phyloP scores from a whole-genome alignment of 2,888 invertebrate genomes.

The Nezara viridula region DNA sequence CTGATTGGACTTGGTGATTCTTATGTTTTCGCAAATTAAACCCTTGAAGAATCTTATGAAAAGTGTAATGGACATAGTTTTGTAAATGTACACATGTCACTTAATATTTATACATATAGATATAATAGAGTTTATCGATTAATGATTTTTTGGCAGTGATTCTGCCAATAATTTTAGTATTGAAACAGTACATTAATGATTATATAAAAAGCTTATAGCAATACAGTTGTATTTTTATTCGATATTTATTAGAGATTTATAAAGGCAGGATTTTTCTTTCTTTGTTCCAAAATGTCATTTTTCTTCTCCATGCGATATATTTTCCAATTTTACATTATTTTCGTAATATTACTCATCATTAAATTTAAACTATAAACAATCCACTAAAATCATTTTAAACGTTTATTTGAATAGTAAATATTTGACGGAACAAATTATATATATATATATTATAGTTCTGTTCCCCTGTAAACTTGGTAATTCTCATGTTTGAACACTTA shows the following conservation, averaged over 20 bases:
- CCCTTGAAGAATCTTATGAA: not conserved
- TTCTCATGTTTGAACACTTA: not conserved
- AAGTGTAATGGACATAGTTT: not conserved
- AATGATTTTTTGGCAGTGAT: not conserved
- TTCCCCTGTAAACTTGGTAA: not conserved
- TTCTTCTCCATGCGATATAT: not conserved
- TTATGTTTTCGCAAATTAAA: not conserved
- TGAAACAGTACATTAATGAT: not conserved
- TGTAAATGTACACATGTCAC: slow-evolving; percentile 15
- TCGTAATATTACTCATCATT: not conserved
- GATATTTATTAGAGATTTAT: not conserved
- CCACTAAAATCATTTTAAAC: not conserved
- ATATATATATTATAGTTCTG: too few relatives aligned
- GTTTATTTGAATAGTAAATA: not conserved
- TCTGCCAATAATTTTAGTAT: slow-evolving; percentile 13
- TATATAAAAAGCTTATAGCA: not conserved
- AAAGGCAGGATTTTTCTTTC: not conserved
- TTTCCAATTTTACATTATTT: not conserved
- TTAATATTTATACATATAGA: not conserved
- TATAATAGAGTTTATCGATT: not conserved
- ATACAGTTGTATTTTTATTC: not conserved
- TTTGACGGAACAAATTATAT: not conserved
- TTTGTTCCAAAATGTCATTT: not conserved
- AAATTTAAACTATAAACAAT: not conserved
- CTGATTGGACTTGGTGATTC: not conserved